Evolutionary conservation across 2,797 vertebrate species (phyloP).

Genomic region (Helostoma temminkii): DNA sequence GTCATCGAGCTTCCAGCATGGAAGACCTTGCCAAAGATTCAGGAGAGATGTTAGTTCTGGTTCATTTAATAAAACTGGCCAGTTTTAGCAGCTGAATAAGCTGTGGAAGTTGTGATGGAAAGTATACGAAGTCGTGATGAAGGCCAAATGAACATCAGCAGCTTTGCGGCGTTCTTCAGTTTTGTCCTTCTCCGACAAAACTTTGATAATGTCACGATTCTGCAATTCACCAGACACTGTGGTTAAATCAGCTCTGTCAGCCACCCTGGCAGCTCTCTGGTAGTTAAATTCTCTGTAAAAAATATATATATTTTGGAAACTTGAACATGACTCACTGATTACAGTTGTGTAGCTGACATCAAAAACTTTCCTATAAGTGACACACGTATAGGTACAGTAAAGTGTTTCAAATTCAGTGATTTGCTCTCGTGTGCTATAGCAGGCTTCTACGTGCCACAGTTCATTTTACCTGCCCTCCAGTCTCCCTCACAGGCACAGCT

Average conservation of each 20-base stretch:
- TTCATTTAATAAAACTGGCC: slow-evolving; percentile 75
- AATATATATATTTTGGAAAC: not conserved
- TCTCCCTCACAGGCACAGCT: slow-evolving; percentile 27
- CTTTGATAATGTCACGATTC: not conserved
- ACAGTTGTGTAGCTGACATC: slow-evolving; percentile 7
- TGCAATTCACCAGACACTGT: not conserved
- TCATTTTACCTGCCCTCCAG: slow-evolving; percentile 21
- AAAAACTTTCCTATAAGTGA: slow-evolving; percentile 36
- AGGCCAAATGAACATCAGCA: slow-evolving; percentile 64
- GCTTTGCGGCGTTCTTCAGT: slow-evolving; percentile 51
- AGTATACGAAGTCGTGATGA: slow-evolving; percentile 38
- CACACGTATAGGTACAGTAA: not conserved
- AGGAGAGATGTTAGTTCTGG: slow-evolving; percentile 72
- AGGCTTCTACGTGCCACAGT: slow-evolving; percentile 9
- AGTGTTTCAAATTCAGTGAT: slow-evolving; percentile 11
- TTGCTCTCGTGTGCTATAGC: slow-evolving; percentile 2
- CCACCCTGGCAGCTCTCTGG: not conserved
- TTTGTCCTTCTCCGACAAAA: slow-evolving; percentile 59
- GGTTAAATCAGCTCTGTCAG: slow-evolving; percentile 1
- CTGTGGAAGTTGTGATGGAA: slow-evolving; percentile 31
- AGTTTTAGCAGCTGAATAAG: slow-evolving; percentile 66
- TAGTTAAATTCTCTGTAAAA: slow-evolving; percentile 28
- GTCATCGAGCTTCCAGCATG: slow-evolving; percentile 78
- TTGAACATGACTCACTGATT: slow-evolving; percentile 25
- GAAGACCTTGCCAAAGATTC: slow-evolving; percentile 81